Base-by-base conservation (phyloP, 64 coral and sea anemone genomes). In the Hydrozoanthus tunicans region DNA sequence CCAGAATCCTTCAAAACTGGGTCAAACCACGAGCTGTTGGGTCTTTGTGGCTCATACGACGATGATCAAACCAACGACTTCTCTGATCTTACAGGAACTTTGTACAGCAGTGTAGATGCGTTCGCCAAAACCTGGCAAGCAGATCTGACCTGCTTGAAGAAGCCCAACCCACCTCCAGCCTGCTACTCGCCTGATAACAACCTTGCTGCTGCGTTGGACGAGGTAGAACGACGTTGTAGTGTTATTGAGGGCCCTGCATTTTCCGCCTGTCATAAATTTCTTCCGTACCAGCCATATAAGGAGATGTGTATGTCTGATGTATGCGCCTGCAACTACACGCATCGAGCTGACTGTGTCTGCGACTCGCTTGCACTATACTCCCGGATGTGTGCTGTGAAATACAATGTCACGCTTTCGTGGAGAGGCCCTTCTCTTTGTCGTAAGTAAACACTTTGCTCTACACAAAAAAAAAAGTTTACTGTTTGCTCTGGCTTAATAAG, bases 21-120 rank as follows among this genome's bases (percentile, higher is more conserved):
- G 56, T 57, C 88, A 12, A 61, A 78, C 10, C 82, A 92, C 23
- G 76, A 77, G 32, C 69, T 91, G 23, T 10, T 89, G 43, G 96
- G 96, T 89, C 77, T 98, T 9, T 98, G 96, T 55, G 96, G 96
- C 88, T 90, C 91, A 51, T 98, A 90, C 59, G 96, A 98, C 79
- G 93, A 83, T 13, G 89, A 98, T 13, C 23, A 56, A 58, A 68
- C 26, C 6, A 98, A 98, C 78, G 96, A 98, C 51, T 93, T 95
- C 57, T 52, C 84, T 11, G 83, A 92, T 7, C 59, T 95, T 10
- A 73, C 90, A 10, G 83, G 89, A 11, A 91, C 17, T 61, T 15
- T 52, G 10, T 8, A 60, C 9, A 78, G 82, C 0, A 57, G 62
- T 4, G 70, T 93, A 26, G 77, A 89, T 13, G 62, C 58, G 0